Conservation (phyloP, 1,140 invertebrate species). For the Trachymyrmex septentrionalis region DNA sequence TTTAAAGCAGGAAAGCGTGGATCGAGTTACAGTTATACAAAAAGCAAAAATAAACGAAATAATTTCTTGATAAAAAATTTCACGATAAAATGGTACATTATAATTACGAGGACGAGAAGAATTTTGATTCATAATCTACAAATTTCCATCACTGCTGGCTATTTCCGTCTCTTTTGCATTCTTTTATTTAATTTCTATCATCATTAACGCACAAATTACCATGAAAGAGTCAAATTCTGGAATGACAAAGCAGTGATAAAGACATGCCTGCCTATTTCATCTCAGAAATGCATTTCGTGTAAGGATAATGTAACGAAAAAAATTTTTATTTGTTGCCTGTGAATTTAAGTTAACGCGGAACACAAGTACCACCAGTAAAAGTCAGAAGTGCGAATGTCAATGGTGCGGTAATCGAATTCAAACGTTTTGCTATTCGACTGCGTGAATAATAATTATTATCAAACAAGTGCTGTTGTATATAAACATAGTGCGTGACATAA, state of each 20-base stretch:
- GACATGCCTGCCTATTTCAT: too few species aligned
- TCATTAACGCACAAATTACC: slow-evolving; percentile 4
- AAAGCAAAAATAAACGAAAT: not conserved
- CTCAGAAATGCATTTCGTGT: too few species aligned
- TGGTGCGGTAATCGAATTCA: slow-evolving; percentile 61
- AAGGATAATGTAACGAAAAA: not conserved
- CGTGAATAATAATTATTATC: not conserved
- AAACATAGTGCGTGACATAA: slow-evolving; percentile 16
- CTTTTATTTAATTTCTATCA: not conserved
- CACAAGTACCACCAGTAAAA: slow-evolving; percentile 38
- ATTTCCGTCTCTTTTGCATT: not conserved
- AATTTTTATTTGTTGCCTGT: not conserved
- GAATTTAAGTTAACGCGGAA: slow-evolving; percentile 48
- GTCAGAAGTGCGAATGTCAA: slow-evolving; percentile 49
- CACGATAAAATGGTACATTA: not conserved
- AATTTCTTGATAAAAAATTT: too few species aligned
- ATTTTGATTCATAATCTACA: not conserved
- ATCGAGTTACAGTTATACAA: not conserved
- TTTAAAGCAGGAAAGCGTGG: too few species aligned
- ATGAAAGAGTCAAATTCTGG: not conserved
- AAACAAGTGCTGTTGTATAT: not conserved
- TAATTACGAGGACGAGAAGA: too few species aligned
- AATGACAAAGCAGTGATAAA: too few species aligned
- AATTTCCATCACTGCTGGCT: not conserved
- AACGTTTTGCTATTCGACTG: not conserved